Evolutionary conservation across 30 jellyfish, hydroid and myxozoan genomes (phyloP), one percentile per base, ranked within the genome.

Genomic region (Nemopilema nomurai): DNA sequence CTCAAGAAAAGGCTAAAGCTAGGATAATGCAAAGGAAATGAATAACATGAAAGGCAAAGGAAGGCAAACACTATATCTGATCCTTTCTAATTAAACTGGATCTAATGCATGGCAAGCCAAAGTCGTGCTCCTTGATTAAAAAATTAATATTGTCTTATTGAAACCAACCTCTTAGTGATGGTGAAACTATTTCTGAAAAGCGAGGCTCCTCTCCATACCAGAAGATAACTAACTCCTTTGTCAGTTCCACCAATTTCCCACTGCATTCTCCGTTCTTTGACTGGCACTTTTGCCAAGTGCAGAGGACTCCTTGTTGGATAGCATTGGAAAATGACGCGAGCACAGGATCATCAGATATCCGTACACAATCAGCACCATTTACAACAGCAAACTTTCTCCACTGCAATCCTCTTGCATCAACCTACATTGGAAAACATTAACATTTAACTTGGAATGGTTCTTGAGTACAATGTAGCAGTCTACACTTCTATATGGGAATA

Each of bases 121-220:
- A n/a, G n/a, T n/a, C n/a, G n/a, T n/a, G n/a, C n/a, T n/a, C n/a
- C n/a, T n/a, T n/a, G n/a, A n/a, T n/a, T n/a, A n/a, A n/a, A n/a
- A n/a, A n/a, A n/a, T n/a, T n/a, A n/a, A n/a, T n/a, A n/a, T n/a
- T n/a, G n/a, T n/a, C n/a, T 41, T 41, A 41, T 41, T 13, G 13
- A 41, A 41, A 41, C 57, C 13, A 41, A 41, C 98, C 98, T 92
- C 80, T 77, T 65, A 92, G 73, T 31, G 73, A 25, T 17, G 96
- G 79, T 30, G 90, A 75, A 28, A 86, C 71, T 13, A 89, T 33
- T 25, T 74, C 93, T 19, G 89, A 32, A 29, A 88, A 72, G n/a
- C n/a, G 87, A 29, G 99, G 99, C 81, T 89, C 95, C 63, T 89
- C 97, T 20, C 99, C 99, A 94, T 82, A 94, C 99, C 99, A 94